Evolutionary conservation across 2,888 invertebrate genomes (phyloP).

Genomic region (Bombylius discolor): DNA sequence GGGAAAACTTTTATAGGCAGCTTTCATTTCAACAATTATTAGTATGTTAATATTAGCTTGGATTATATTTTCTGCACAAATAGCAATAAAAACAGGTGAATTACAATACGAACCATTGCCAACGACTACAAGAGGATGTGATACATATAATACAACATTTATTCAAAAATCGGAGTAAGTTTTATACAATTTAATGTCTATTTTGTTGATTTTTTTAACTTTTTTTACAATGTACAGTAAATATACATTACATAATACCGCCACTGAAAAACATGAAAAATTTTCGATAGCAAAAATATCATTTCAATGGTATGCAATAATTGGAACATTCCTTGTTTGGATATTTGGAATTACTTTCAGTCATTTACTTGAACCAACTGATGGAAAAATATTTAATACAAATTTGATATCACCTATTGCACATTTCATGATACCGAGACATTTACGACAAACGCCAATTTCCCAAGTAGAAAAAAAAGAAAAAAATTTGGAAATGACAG

Average conservation of each 20-base stretch:
- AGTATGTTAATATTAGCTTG: constrained; percentile 26
- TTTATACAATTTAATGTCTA: neutral
- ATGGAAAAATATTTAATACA: constrained; percentile 23
- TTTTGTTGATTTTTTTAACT: no score
- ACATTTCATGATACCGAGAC: constrained; percentile 8
- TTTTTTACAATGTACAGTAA: no score
- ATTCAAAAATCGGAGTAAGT: neutral
- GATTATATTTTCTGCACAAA: constrained; percentile 27
- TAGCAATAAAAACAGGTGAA: constrained; percentile 22
- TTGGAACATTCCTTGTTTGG: constrained; percentile 41
- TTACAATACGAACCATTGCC: constrained; percentile 25
- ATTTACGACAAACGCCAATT: constrained; percentile 2
- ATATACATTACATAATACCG: no score
- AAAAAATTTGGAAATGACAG: no score
- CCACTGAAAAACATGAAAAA: constrained; percentile 14
- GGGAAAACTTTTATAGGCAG: constrained; percentile 19
- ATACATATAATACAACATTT: constrained; percentile 17
- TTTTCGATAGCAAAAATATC: constrained; percentile 44
- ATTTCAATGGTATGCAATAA: constrained; percentile 46
- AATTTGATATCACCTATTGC: constrained; percentile 27
- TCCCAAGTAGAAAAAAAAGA: constrained; percentile 1
- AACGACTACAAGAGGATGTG: constrained; percentile 25
- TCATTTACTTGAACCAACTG: constrained; percentile 34
- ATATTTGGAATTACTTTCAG: constrained; percentile 42
- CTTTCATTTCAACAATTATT: constrained; percentile 24